Evolutionary conservation across 2,797 vertebrate species (phyloP).

Genomic region (Acrossocheilus wenchowensis): DNA sequence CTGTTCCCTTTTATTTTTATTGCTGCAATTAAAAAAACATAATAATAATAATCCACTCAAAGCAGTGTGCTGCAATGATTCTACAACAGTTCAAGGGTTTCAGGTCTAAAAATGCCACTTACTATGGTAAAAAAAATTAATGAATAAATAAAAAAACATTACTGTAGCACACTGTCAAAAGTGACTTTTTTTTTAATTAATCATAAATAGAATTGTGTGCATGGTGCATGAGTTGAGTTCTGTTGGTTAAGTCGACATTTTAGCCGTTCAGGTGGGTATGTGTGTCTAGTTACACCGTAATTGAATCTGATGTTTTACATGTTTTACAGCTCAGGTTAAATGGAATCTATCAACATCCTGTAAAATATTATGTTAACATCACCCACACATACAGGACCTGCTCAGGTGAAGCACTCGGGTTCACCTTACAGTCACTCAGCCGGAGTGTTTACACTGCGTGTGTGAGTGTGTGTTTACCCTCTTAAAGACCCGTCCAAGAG

Average conservation of each 20-base stretch:
- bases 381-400: constrained; percentile 17
- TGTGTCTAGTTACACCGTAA: neutral
- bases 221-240: neutral
- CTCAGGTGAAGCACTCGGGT: constrained; percentile 37
- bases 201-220: neutral
- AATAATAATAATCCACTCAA: neutral
- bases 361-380: constrained; percentile 33
- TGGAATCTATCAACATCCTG: constrained; percentile 17
- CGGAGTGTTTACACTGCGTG: constrained; percentile 23
- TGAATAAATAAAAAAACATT: neutral
- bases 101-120: neutral
- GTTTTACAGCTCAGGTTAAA: neutral
- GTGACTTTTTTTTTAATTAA: neutral
- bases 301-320: constrained; percentile 26
- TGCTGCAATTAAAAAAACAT: neutral
- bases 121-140: neutral
- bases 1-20: neutral
- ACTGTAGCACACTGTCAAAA: no score
- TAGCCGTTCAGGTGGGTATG: neutral
- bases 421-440: constrained; percentile 32
- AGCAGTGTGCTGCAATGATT: neutral
- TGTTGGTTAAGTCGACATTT: neutral
- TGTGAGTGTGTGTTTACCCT: constrained; percentile 48
- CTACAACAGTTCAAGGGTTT: neutral
- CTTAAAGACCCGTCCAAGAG: constrained; percentile 32